Evolutionary conservation across 2,113 vertebrate genomes (phyloP).

Genomic region (Barbus barbus): DNA sequence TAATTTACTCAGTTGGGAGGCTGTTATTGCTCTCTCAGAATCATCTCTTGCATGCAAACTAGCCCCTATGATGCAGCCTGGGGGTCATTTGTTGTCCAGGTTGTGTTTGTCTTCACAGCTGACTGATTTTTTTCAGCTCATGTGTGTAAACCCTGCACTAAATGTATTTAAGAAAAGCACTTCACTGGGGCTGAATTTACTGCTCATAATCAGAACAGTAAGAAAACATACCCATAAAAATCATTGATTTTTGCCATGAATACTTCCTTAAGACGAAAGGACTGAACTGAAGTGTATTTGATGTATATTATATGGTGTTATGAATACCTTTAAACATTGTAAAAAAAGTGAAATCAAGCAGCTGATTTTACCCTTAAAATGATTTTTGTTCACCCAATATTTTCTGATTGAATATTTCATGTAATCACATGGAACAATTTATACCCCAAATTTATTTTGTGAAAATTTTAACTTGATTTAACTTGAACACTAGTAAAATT

Average conservation of each 20-base stretch:
- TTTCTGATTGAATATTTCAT: background rate
- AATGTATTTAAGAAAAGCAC: conserved; percentile 33
- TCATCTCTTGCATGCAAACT: conserved; percentile 9
- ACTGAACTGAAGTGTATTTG: background rate
- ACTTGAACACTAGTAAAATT: background rate
- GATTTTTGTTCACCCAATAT: background rate
- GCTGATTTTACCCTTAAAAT: background rate
- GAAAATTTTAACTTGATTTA: background rate
- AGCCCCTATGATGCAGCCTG: conserved; percentile 27
- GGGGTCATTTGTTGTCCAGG: conserved; percentile 40
- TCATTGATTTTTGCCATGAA: background rate
- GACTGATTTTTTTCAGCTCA: conserved; percentile 41
- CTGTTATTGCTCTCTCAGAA: conserved; percentile 12
- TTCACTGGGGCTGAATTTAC: conserved; percentile 24
- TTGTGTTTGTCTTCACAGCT: conserved; percentile 49
- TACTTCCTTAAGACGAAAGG: background rate
- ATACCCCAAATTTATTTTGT: background rate
- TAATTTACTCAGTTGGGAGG: conserved; percentile 26
- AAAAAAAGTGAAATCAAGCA: background rate
- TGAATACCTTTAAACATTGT: background rate
- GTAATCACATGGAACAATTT: background rate
- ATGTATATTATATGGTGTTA: too few relatives aligned
- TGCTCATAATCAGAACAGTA: conserved; percentile 32
- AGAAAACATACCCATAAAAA: background rate
- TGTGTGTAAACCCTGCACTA: conserved; percentile 20